phyloP scores from a whole-genome alignment of 2,797 vertebrate species.

The Hoplostethus atlanticus region DNA sequence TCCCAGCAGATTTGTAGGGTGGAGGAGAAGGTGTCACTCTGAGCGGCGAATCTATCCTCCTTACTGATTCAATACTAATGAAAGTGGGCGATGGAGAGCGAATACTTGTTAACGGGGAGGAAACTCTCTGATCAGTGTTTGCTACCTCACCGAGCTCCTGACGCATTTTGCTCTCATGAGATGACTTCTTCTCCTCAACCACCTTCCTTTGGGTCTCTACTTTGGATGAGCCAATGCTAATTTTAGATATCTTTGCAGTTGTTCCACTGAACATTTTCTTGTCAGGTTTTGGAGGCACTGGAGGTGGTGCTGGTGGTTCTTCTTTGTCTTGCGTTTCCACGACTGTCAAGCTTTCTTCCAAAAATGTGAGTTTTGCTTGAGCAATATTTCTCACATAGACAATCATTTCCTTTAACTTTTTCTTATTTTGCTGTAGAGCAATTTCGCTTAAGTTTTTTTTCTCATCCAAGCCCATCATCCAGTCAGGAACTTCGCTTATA shows the following conservation, averaged over 20 bases:
- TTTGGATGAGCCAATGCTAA: slow-evolving; percentile 79
- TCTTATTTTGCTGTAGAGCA: slow-evolving; percentile 84
- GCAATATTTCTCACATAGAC: slow-evolving; percentile 82
- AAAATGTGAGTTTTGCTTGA: slow-evolving; percentile 82
- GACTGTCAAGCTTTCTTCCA: slow-evolving; percentile 75
- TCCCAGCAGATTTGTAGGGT: slow-evolving; percentile 76
- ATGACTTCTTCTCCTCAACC: slow-evolving; percentile 68
- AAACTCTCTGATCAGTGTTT: slow-evolving; percentile 71
- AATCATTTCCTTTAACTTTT: slow-evolving; percentile 89
- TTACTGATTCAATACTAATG: slow-evolving; percentile 91
- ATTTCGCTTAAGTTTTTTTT: slow-evolving; percentile 79
- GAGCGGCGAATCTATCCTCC: slow-evolving; percentile 83
- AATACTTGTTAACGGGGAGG: slow-evolving; percentile 85
- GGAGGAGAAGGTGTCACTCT: slow-evolving; percentile 83
- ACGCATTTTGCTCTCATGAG: slow-evolving; percentile 62
- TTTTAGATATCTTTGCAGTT: slow-evolving; percentile 79
- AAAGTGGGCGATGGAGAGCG: slow-evolving; percentile 91
- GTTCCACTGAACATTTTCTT: slow-evolving; percentile 61
- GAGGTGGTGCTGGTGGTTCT: slow-evolving; percentile 19
- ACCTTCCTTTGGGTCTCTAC: slow-evolving; percentile 72
- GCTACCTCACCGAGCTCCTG: slow-evolving; percentile 72
- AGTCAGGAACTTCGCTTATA: slow-evolving; percentile 85
- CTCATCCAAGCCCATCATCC: slow-evolving; percentile 85
- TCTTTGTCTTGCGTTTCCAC: slow-evolving; percentile 70
- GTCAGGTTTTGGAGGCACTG: slow-evolving; percentile 64